These are phyloP conservation scores for Rhincodon typus DNA, from an alignment of 2,797 vertebrate genomes.

Conservation along the genomic window DNA sequence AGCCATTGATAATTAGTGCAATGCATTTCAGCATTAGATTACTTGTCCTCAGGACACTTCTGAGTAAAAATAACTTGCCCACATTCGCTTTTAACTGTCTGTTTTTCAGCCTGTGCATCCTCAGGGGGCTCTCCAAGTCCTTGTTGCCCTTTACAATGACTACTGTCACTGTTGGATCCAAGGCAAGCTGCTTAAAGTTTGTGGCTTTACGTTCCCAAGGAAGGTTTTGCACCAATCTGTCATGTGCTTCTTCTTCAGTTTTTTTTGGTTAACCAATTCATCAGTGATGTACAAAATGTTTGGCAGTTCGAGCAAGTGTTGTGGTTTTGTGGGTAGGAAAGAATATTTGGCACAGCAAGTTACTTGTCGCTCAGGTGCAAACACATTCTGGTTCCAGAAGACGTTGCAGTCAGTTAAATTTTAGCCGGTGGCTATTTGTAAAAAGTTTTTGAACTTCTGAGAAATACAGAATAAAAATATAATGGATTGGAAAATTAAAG, in stretches of 20 bases:
- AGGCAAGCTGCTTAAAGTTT: background rate
- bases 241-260: no score
- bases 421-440: background rate
- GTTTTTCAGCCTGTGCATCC: background rate
- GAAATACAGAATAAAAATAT: background rate
- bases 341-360: background rate
- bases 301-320: background rate
- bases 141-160: background rate
- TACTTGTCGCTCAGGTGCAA: background rate
- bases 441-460: background rate
- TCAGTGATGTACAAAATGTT: background rate
- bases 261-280: background rate
- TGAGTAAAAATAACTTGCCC: conserved; percentile 25
- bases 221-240: background rate
- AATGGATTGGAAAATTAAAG: background rate
- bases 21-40: conserved; percentile 20
- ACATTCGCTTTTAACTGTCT: conserved; percentile 8
- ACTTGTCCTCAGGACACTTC: conserved; percentile 12
- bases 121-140: background rate
- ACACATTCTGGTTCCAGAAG: background rate
- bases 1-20: conserved; percentile 20
- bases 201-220: background rate
- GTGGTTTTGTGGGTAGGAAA: background rate
- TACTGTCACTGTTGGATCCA: background rate
- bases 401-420: background rate